Percentiles rank a stretch among this genome's conserved stretches.
phyloP scores from a whole-genome alignment of 1,140 invertebrate species.

The Scylla paramamosain region DNA sequence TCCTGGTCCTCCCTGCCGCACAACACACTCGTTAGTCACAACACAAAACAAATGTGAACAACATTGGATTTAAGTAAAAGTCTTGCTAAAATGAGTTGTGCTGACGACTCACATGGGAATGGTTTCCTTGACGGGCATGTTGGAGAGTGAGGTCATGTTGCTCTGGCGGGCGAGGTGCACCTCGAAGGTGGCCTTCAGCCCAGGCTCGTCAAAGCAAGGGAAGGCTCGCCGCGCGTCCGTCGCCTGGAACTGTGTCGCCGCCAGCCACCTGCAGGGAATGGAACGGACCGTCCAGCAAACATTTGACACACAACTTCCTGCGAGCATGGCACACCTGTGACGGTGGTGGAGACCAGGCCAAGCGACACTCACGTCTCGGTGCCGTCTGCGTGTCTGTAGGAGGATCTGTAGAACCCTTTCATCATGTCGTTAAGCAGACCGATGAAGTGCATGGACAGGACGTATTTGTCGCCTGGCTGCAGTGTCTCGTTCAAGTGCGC shows the following conservation, averaged over 20 bases:
- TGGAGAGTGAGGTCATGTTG: slow-evolving; percentile 87
- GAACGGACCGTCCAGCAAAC: background rate
- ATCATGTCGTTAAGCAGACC: slow-evolving; percentile 96
- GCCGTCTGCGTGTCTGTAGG: slow-evolving; percentile 84
- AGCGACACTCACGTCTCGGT: slow-evolving; percentile 30
- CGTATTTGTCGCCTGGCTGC: slow-evolving; percentile 86
- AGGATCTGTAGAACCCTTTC: slow-evolving; percentile 96
- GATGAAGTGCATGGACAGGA: slow-evolving; percentile 88
- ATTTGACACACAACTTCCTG: no score
- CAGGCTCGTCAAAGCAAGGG: slow-evolving; percentile 82
- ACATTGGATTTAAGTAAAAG: background rate
- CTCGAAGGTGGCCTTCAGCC: slow-evolving; percentile 88
- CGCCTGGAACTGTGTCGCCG: slow-evolving; percentile 93
- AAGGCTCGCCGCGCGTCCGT: slow-evolving; percentile 90
- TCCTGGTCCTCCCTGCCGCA: slow-evolving; percentile 81
- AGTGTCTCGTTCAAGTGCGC: slow-evolving; percentile 83
- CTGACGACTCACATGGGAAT: slow-evolving; percentile 26
- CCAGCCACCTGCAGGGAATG: slow-evolving; percentile 82
- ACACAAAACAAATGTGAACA: background rate
- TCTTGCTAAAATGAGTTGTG: background rate
- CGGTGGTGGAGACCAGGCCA: background rate
- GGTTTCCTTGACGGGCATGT: slow-evolving; percentile 85
- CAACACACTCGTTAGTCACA: background rate
- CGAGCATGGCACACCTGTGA: no score
- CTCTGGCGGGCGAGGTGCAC: slow-evolving; percentile 86